Base-by-base conservation (phyloP, 2,888 invertebrate species). In the Macrosoma leucophasiata region DNA sequence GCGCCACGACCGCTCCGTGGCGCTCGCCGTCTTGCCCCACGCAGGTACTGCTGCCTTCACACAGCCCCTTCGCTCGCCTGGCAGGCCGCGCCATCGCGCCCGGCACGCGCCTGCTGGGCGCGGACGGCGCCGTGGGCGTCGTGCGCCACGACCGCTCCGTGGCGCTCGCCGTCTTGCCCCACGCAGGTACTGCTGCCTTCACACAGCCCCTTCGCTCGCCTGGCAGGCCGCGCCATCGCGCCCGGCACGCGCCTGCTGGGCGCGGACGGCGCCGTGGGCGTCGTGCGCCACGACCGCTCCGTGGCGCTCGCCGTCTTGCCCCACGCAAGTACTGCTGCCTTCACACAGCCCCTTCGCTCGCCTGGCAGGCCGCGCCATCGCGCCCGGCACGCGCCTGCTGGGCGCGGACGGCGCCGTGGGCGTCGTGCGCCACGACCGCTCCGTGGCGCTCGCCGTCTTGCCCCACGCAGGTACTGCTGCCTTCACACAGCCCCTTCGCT, bases 81-180 rank as follows among this genome's bases (percentile, higher is more conserved):
- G 82, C 87, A 79, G 72, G 78, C 0, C 88, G 90, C 50, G 74
- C 68, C 43, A 84, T 88, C 35, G 82, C 85, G 39, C 71, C 74
- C 33, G 82, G 76, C 52, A 79, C 78, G 41, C 59, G 88, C 72
- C 49, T 85, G 25, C 69, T 77, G 77, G 90, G 55, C 62, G 50
- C 87, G 1, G 90, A 90, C 69, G 90, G 90, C 8, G 87, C 89
- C 26, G 82, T 89, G 25, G 90, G 90, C 39, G 85, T 90, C 41
- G 89, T 91, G 41, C 86, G 89, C 7, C 85, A 87, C 24, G 89
- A 90, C 54, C 88, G 90, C 55, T 77, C 79, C 46, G 86, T 88
- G 20, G 81, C 86, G 39, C 73, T 88, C 34, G 84, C 85, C 32
- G 76, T 86, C 32, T 78, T 87, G 44, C 82, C 85, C 15, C 85